Evolutionary conservation across 2,113 vertebrate genomes (phyloP), one percentile per base, ranked within the genome.

Genomic region (Psittacula cyanocephala): DNA sequence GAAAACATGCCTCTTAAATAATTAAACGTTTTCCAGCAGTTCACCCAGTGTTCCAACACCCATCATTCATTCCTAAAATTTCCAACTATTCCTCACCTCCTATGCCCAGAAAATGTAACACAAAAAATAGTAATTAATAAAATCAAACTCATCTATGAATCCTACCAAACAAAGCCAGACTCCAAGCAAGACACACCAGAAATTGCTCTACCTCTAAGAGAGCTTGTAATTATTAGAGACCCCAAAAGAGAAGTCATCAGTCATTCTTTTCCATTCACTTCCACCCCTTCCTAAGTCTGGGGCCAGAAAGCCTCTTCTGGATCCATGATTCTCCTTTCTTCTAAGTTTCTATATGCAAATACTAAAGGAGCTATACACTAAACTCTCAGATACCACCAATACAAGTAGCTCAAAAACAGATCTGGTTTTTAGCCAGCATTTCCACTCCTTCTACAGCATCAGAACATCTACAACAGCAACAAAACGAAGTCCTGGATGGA

Each of bases 1-100:
- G 69, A 69, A 88, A 88, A 20, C 47, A 65, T 27, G 55, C 22
- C 80, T 86, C 59, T 62, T 55, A 55, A 89, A 94, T 89, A 6
- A 81, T 29, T 70, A 67, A 86, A 25, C 19, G 16, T 46, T 70
- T 57, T 70, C 55, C 46, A 77, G 64, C 47, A 92, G 28, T 60
- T 59, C 50, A 55, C 22, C 44, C 35, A 62, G 17, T 67, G 46
- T 86, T 68, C 60, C 57, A 82, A 37, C 47, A 78, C 29, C 47
- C 60, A 62, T 68, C 37, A 74, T 23, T 82, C 1, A 50, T 52
- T 68, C 62, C 35, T 52, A 67, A 44, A 80, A 68, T 41, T 59
- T 37, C 57, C 39, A 62, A 49, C 57, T 39, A 70, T 44, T 65
- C 44, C 31, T 76, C 60, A 57, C 15, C 14, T 55, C 39, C 50